Percentiles rank a stretch among this genome's conserved stretches.
phyloP scores from a whole-genome alignment of 1,140 invertebrate species.

The Drosophila gunungcola region DNA sequence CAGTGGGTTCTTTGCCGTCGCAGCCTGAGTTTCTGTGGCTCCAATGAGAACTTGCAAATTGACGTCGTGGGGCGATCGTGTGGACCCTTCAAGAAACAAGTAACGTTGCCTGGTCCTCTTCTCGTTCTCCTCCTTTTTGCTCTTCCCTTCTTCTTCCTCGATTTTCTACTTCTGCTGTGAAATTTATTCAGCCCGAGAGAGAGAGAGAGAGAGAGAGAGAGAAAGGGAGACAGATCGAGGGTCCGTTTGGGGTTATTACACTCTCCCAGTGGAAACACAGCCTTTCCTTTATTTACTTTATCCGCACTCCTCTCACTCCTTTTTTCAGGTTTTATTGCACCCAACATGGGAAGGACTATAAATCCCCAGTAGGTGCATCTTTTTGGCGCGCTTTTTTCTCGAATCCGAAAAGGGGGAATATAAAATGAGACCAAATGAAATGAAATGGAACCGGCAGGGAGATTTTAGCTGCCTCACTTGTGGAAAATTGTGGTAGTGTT shows the following conservation, averaged over 20 bases:
- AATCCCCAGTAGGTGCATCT: conserved; percentile 28
- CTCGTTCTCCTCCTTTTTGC: conserved; percentile 29
- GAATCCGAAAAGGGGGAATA: neutral
- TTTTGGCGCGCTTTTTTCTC: conserved; percentile 45
- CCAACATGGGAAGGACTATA: conserved; percentile 36
- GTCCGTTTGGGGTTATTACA: conserved; percentile 67
- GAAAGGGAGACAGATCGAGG: conserved; percentile 38
- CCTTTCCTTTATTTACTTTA: conserved; percentile 22
- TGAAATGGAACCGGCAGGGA: conserved; percentile 11
- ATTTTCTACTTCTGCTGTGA: conserved; percentile 32
- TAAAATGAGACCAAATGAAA: neutral
- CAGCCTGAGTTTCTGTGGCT: conserved; percentile 32
- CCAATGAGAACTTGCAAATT: conserved; percentile 66
- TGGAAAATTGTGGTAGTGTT: conserved; percentile 10
- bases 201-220: conserved; percentile 3
- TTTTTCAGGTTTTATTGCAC: conserved; percentile 22
- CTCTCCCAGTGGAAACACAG: conserved; percentile 28
- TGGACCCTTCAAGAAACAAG: conserved; percentile 66
- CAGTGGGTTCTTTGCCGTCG: conserved; percentile 21
- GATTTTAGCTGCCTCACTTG: neutral
- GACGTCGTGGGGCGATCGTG: conserved; percentile 67
- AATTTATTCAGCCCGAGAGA: conserved; percentile 43
- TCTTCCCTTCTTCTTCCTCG: conserved; percentile 10
- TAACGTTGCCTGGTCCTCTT: conserved; percentile 34
- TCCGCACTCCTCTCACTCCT: conserved; percentile 10